Evolutionary conservation across 2,113 vertebrate genomes (phyloP), one percentile per base, ranked within the genome.

Genomic region (Kobus ellipsiprymnus): DNA sequence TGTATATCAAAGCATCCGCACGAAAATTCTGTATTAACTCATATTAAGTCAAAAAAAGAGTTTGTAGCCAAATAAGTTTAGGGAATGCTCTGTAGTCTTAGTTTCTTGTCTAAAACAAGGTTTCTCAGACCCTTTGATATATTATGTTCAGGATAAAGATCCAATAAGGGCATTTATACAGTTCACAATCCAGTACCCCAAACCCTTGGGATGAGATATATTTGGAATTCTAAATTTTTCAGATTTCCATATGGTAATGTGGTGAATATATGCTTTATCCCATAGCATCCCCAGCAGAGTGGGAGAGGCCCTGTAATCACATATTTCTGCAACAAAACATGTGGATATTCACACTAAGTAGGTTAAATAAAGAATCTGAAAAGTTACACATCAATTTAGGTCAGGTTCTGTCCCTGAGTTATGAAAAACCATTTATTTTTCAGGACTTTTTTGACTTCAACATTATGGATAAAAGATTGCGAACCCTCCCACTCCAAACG

Each of bases 201-300:
- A 95, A 59, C 29, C 33, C 8, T 67, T 86, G 52, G 30, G 19
- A 27, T 55, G 17, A 89, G 23, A 93, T 74, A 13, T 80, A 46
- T 80, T 93, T 93, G 55, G 89, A 95, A 88, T 91, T 96, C 16
- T 40, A 82, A 52, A 50, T 54, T 96, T 71, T 89, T 60, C 86
- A 71, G 16, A 82, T 93, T 88, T 94, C 74, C 96, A 55, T 91
- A 90, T 17, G 36, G 33, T 62, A 59, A 52, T 54, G 44, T 54
- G 57, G 36, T 88, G 16, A 95, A 62, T 74, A 30, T 89, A 21
- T 40, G 87, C 46, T 59, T 93, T 95, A 90, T 95, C 88, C 50
- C 13, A 52, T 21, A 89, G 77, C 74, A 62, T 50, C 44, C 36
- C n/a, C 81, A 90, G 36, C 27, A 44, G 92, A 71, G 9, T 89